These are phyloP conservation scores for Ambastaia sidthimunki DNA, from an alignment of 2,797 vertebrate species.

Conservation along the genomic window DNA sequence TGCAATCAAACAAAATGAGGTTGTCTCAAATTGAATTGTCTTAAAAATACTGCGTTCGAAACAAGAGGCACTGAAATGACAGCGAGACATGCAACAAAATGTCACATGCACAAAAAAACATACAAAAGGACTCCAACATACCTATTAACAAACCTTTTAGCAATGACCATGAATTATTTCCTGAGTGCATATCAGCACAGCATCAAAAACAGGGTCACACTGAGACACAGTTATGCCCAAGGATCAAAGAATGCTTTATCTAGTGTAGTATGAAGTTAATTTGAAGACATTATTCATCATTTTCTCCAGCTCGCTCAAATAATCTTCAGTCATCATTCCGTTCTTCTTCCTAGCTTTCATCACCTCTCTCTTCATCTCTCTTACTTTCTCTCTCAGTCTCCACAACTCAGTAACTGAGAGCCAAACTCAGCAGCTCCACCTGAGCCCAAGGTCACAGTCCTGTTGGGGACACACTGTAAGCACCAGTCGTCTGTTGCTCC, in stretches of 20 bases:
- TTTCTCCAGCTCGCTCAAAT: not conserved
- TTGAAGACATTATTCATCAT: not conserved
- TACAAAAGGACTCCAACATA: too few relatives aligned
- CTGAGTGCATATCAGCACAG: not conserved
- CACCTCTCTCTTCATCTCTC: not conserved
- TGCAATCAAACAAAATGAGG: too few relatives aligned
- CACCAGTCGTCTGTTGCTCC: constrained; percentile 4
- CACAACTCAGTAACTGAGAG: constrained; percentile 30
- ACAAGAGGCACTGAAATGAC: too few relatives aligned
- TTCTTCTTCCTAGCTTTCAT: not conserved
- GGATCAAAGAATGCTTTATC: not conserved
- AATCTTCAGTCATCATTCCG: constrained; percentile 13
- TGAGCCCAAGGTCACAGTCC: constrained; percentile 52
- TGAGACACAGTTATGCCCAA: not conserved
- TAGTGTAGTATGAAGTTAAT: not conserved
- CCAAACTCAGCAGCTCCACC: constrained; percentile 40
- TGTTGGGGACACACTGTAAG: not conserved
- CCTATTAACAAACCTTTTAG: too few relatives aligned
- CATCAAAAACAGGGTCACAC: not conserved
- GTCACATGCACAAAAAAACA: too few relatives aligned
- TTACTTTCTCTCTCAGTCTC: not conserved
- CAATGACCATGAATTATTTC: too few relatives aligned
- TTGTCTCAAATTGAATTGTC: too few relatives aligned
- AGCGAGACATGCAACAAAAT: too few relatives aligned
- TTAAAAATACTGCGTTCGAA: too few relatives aligned